These are phyloP conservation scores for Coelopa frigida DNA, from an alignment of 1,140 invertebrate species.

Conservation along the genomic window DNA sequence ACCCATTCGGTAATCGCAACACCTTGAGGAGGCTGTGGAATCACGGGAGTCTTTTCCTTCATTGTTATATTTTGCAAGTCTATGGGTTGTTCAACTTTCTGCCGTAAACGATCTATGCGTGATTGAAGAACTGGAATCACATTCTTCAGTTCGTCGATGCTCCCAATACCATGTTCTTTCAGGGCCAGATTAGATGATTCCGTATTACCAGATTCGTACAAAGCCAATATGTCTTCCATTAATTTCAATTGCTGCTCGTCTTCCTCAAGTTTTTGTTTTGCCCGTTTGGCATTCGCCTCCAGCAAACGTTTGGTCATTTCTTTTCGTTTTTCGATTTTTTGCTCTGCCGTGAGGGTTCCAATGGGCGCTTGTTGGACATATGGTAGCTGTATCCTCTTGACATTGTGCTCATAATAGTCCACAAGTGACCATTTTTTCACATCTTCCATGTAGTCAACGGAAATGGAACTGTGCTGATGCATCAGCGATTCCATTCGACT, in stretches of 20 bases:
- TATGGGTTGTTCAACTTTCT: too few species aligned
- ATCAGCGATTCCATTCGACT: conserved; percentile 82
- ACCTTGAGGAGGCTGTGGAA: conserved; percentile 45
- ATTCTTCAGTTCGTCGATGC: conserved; percentile 53
- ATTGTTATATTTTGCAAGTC: too few species aligned
- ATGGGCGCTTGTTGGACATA: conserved; percentile 51
- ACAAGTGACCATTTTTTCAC: conserved; percentile 70
- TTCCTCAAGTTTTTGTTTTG: conserved; percentile 56
- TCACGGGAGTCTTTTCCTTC: conserved; percentile 8
- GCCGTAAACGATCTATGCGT: conserved; percentile 63
- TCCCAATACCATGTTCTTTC: conserved; percentile 53
- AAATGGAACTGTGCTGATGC: conserved; percentile 70
- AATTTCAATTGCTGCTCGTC: conserved; percentile 82
- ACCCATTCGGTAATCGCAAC: conserved; percentile 53
- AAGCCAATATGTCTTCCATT: conserved; percentile 54
- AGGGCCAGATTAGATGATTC: conserved; percentile 49
- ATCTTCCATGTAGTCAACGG: conserved; percentile 71
- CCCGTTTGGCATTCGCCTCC: conserved; percentile 71
- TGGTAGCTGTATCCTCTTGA: conserved; percentile 78
- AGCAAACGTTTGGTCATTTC: conserved; percentile 73
- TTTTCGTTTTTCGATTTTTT: conserved; percentile 76
- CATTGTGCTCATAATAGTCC: conserved; percentile 77
- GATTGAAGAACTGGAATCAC: conserved; percentile 65
- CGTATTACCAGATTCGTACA: conserved; percentile 29
- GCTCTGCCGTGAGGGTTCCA: conserved; percentile 59